Evolutionary conservation across 2,888 invertebrate genomes (phyloP).

Genomic region (Ectemnius continuus): DNA sequence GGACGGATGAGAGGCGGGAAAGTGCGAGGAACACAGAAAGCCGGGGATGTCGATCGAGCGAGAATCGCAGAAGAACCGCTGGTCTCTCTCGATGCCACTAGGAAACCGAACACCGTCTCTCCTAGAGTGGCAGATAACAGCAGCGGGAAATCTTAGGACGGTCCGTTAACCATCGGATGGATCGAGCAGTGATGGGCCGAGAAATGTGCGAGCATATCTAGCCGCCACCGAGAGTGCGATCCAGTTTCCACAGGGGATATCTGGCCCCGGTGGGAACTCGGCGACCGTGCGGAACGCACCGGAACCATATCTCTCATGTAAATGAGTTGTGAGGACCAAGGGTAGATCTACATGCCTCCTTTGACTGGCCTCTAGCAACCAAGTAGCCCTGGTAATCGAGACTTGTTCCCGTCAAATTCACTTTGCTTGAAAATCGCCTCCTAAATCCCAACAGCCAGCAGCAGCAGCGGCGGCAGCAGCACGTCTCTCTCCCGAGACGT

Average conservation of each 20-base stretch:
- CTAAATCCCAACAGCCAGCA: background rate
- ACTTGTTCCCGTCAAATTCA: too few species aligned
- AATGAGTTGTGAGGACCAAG: background rate
- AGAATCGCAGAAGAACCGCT: slow-evolving; percentile 34
- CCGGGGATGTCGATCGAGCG: slow-evolving; percentile 22
- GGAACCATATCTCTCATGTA: slow-evolving; percentile 8
- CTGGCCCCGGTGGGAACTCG: slow-evolving; percentile 41
- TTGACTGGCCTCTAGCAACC: background rate
- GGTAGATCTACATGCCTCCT: background rate
- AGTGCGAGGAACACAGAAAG: slow-evolving; percentile 9
- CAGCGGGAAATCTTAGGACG: slow-evolving; percentile 47
- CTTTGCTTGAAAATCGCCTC: background rate
- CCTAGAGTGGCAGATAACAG: slow-evolving; percentile 59
- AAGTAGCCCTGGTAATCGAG: background rate
- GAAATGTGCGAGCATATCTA: slow-evolving; percentile 60
- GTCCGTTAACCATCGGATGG: slow-evolving; percentile 66
- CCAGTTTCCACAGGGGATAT: slow-evolving; percentile 38
- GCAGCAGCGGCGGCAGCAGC: too few species aligned
- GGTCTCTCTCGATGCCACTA: slow-evolving; percentile 37
- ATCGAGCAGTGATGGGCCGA: slow-evolving; percentile 53
- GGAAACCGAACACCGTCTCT: slow-evolving; percentile 62
- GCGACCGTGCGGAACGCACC: slow-evolving; percentile 14
- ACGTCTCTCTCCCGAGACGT: background rate
- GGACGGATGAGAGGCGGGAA: too few species aligned
- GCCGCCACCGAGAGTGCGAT: slow-evolving; percentile 34